Conservation (phyloP, 37 sponge, comb jelly and placozoan species). For the Amphimedon queenslandica region DNA sequence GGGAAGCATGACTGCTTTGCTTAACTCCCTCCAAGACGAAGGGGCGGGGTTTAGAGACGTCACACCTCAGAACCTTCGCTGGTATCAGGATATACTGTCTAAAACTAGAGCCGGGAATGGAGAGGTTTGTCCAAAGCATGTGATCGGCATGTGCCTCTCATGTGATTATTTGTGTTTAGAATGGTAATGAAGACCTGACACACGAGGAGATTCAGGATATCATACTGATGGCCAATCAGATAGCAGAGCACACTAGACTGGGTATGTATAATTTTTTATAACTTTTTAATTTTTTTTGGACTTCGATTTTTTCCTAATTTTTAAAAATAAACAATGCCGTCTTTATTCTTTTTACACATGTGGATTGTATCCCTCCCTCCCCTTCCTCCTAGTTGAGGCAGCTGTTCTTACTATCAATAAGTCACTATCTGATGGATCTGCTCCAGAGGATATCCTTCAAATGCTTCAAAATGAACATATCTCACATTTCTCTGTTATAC, state of each 20-base stretch:
- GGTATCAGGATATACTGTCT: constrained; percentile 75
- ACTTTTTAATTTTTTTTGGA: not conserved
- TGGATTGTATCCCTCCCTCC: too few species aligned
- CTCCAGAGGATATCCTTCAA: constrained; percentile 40
- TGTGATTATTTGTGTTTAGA: not conserved
- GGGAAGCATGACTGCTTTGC: constrained; percentile 30
- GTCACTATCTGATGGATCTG: constrained; percentile 35
- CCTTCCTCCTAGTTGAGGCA: constrained; percentile 66
- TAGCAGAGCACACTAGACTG: constrained; percentile 73
- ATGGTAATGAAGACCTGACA: constrained; percentile 17
- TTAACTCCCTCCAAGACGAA: constrained; percentile 33
- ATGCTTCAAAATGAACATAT: constrained; percentile 64
- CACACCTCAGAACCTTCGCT: constrained; percentile 51
- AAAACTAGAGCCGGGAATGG: constrained; percentile 62
- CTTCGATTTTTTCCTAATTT: too few species aligned
- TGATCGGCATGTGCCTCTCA: not conserved
- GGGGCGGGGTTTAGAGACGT: constrained; percentile 50
- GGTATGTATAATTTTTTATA: constrained; percentile 18
- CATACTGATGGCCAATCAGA: constrained; percentile 78
- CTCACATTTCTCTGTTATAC: constrained; percentile 43
- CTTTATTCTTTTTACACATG: too few species aligned
- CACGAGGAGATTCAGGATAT: constrained; percentile 83
- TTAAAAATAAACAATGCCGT: too few species aligned
- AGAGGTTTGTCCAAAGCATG: constrained; percentile 13
- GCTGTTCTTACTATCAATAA: constrained; percentile 69